Evolutionary conservation across 2,797 vertebrate species (phyloP).

Genomic region (Sebastolobus alascanus): DNA sequence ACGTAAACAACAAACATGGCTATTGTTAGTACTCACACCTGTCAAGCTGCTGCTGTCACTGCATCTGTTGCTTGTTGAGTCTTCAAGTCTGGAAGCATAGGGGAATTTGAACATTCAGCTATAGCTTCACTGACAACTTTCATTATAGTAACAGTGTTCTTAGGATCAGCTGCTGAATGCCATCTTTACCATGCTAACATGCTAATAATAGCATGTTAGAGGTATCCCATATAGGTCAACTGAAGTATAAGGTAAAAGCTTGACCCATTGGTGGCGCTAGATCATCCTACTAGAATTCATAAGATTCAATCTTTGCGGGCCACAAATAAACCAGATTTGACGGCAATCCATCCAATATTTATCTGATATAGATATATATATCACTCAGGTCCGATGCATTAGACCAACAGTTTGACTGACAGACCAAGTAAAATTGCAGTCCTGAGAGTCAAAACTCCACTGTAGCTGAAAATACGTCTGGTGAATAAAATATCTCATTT

Average conservation of each 20-base stretch:
- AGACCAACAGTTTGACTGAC: background rate
- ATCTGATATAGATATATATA: background rate
- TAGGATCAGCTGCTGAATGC: background rate
- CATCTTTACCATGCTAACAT: background rate
- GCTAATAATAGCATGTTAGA: background rate
- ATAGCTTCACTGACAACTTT: background rate
- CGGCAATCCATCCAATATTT: background rate
- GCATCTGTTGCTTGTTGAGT: background rate
- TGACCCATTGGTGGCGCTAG: fast-evolving
- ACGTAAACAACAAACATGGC: too few species aligned
- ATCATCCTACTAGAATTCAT: background rate
- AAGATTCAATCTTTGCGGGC: background rate
- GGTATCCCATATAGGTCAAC: background rate
- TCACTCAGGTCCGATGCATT: background rate
- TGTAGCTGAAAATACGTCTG: conserved; percentile 30
- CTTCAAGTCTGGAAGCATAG: background rate
- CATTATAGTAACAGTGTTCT: background rate
- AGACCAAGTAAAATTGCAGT: background rate
- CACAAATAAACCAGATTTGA: background rate
- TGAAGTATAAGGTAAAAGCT: background rate
- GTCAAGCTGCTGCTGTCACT: too few species aligned
- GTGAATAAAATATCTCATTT: conserved; percentile 28
- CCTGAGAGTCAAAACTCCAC: background rate
- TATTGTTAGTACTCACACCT: too few species aligned
- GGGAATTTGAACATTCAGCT: background rate